Percentiles rank a stretch among this genome's conserved stretches.
These are phyloP conservation scores for Sebastes iracundus DNA, from an alignment of 2,797 vertebrate species.

Conservation along the genomic window DNA sequence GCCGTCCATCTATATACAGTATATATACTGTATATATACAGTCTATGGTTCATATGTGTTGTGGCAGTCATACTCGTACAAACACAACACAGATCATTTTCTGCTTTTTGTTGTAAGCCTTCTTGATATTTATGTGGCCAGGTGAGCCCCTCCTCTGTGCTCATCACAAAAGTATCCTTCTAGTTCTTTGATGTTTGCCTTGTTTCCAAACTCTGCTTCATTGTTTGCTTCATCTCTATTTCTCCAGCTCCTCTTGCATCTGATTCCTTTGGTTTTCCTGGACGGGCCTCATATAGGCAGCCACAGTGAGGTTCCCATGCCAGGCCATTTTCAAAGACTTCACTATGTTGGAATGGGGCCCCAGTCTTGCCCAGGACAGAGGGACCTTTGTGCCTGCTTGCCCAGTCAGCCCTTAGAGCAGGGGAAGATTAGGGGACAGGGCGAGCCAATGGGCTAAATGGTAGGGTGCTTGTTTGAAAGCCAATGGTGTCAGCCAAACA, in stretches of 20 bases:
- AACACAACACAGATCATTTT: not conserved
- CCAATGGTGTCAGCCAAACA: constrained; percentile 74
- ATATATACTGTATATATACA: no score
- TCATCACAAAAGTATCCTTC: not conserved
- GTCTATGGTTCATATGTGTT: constrained; percentile 1
- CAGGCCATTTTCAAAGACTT: constrained; percentile 80
- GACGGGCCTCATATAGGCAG: constrained; percentile 46
- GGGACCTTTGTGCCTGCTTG: constrained; percentile 77
- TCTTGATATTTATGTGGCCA: not conserved
- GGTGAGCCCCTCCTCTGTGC: not conserved
- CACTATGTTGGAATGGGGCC: constrained; percentile 76
- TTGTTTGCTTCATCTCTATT: constrained; percentile 26
- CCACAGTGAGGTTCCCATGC: constrained; percentile 57
- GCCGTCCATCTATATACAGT: no score
- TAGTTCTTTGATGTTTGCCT: constrained; percentile 2
- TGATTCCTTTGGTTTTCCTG: constrained; percentile 70
- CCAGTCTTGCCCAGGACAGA: constrained; percentile 74
- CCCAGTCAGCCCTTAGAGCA: constrained; percentile 61
- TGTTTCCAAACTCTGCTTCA: constrained; percentile 30
- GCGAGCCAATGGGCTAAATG: constrained; percentile 67
- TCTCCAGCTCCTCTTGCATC: constrained; percentile 43
- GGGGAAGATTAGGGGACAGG: constrained; percentile 66
- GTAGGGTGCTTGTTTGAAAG: constrained; percentile 72
- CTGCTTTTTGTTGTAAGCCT: not conserved
- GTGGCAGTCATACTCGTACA: not conserved